Conservation (phyloP, 2,888 invertebrate genomes). For the Lymantria monacha region DNA sequence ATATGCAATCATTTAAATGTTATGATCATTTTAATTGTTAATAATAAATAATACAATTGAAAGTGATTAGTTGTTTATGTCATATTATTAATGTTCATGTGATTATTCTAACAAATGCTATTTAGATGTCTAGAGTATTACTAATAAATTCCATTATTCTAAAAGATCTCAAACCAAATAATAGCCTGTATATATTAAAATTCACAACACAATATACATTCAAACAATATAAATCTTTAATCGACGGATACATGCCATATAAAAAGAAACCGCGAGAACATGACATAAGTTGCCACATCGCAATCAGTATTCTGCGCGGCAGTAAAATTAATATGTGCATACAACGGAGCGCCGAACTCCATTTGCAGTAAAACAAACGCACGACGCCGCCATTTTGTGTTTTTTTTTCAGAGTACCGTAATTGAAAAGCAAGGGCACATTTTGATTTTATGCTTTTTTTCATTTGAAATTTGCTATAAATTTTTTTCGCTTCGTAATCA, state of each 20-base stretch:
- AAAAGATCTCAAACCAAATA: no score
- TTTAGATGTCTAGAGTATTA: no score
- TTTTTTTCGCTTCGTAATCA: no score
- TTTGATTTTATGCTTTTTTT: no score
- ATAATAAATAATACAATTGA: no score
- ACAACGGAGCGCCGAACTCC: slow-evolving; percentile 52
- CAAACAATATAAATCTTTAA: slow-evolving; percentile 27
- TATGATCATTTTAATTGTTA: no score
- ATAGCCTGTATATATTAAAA: not conserved
- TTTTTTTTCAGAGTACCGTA: slow-evolving; percentile 45
- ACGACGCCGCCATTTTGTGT: slow-evolving; percentile 48
- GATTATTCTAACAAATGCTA: no score
- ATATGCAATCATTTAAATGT: no score
- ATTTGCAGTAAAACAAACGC: slow-evolving; percentile 56
- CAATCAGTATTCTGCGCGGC: slow-evolving; percentile 38
- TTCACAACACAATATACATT: not conserved
- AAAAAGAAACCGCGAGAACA: slow-evolving; percentile 30
- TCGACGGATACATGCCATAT: slow-evolving; percentile 15
- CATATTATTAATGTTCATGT: no score
- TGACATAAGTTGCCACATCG: slow-evolving; percentile 32
- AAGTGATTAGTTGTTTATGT: no score
- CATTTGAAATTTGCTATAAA: no score
- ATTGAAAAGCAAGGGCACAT: slow-evolving; percentile 25
- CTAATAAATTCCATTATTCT: no score
- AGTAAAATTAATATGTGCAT: slow-evolving; percentile 60